Evolutionary conservation across 2,113 vertebrate species (phyloP).

Genomic region (Amia ocellicauda): DNA sequence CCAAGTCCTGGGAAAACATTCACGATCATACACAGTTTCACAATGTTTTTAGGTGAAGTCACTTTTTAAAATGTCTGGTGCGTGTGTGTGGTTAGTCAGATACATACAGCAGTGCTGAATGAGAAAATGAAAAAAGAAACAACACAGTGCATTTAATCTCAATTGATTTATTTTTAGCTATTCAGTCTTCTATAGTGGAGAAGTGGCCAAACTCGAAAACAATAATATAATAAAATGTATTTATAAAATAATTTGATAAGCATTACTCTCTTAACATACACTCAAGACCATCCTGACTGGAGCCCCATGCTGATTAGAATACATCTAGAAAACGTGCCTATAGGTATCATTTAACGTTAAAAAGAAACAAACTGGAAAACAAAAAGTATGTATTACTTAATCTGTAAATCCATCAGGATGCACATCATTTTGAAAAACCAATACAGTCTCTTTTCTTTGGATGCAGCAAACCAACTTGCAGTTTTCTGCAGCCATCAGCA

Average conservation of each 20-base stretch:
- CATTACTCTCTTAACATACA: not conserved
- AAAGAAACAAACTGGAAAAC: not conserved
- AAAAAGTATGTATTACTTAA: not conserved
- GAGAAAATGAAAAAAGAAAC: not conserved
- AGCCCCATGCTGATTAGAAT: not conserved
- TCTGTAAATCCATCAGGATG: not conserved
- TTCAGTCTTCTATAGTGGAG: slow-evolving; percentile 48
- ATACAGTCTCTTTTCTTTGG: slow-evolving; percentile 44
- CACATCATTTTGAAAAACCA: no score
- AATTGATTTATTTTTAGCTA: slow-evolving; percentile 44
- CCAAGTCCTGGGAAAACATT: no score
- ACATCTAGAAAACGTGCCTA: not conserved
- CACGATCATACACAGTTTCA: no score
- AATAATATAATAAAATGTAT: slow-evolving; percentile 55
- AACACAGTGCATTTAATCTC: slow-evolving; percentile 3
- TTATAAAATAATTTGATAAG: slow-evolving; percentile 38
- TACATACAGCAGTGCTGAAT: no score
- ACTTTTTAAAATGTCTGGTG: no score
- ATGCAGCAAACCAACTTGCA: slow-evolving; percentile 25
- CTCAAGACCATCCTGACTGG: not conserved
- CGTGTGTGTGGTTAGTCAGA: no score
- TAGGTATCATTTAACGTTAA: not conserved
- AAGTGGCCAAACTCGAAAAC: slow-evolving; percentile 53
- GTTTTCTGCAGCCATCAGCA: slow-evolving; percentile 11
- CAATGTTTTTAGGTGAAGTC: no score